Percentiles rank a stretch among this genome's conserved stretches.
These are phyloP conservation scores for Sitta carolinensis DNA, from an alignment of 2,797 vertebrate species.

Conservation along the genomic window DNA sequence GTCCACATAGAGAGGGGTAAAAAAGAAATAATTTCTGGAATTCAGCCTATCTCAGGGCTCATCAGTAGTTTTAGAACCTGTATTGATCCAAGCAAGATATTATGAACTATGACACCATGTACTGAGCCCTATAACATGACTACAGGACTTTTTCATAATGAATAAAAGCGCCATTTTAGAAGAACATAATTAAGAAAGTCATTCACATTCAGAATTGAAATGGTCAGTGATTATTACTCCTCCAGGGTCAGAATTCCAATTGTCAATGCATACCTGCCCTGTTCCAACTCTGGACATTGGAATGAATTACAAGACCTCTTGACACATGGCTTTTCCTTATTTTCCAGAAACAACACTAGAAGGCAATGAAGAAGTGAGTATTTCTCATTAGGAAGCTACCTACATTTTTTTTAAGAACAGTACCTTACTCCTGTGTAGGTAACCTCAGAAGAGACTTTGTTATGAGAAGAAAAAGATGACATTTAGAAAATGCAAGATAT, in stretches of 20 bases:
- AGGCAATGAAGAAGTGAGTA: neutral
- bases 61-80: neutral
- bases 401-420: neutral
- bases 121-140: neutral
- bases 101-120: neutral
- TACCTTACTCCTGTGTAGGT: neutral
- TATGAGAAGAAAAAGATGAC: accelerated
- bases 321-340: neutral
- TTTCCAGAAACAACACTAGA: neutral
- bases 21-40: neutral
- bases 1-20: neutral
- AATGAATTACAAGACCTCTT: neutral
- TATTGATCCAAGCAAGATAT: neutral
- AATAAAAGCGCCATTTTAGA: neutral
- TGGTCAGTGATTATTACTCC: neutral
- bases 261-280: neutral
- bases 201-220: neutral
- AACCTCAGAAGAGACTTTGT: neutral
- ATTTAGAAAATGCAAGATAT: neutral
- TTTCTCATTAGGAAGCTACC: neutral
- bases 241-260: neutral
- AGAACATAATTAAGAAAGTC: neutral
- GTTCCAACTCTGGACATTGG: neutral
- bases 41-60: neutral
- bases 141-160: neutral